These are phyloP conservation scores for Agrypnus murinus DNA, from an alignment of 2,888 invertebrate species.

Conservation along the genomic window DNA sequence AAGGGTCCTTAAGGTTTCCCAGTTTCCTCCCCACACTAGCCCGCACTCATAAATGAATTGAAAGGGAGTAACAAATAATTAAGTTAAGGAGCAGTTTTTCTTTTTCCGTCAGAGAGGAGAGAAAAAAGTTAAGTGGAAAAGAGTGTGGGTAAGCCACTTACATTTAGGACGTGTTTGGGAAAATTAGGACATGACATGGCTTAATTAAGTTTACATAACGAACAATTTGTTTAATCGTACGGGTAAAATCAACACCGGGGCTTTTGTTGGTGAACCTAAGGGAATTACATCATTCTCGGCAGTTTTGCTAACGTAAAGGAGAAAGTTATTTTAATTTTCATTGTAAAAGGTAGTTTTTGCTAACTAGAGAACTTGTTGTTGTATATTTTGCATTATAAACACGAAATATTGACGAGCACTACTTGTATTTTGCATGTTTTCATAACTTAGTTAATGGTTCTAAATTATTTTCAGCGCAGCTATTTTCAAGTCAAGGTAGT, in stretches of 20 bases:
- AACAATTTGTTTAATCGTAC: conserved; percentile 43
- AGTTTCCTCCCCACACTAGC: no score
- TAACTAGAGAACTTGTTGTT: no score
- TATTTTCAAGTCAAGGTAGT: neutral
- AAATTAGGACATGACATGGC: neutral
- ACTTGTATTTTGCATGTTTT: no score
- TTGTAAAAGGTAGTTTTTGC: no score
- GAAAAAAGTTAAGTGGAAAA: conserved; percentile 24
- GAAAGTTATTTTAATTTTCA: no score
- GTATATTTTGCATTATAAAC: no score
- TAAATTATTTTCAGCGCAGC: conserved; percentile 1
- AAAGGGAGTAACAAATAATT: conserved; percentile 32
- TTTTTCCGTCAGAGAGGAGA: conserved; percentile 23
- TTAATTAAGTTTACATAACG: conserved; percentile 46
- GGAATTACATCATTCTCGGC: conserved; percentile 6
- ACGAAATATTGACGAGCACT: no score
- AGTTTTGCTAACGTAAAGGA: neutral
- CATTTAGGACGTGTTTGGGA: conserved; percentile 7
- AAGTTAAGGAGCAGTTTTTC: conserved; percentile 35
- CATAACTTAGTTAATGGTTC: no score
- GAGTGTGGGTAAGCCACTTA: conserved; percentile 8
- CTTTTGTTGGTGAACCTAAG: conserved; percentile 6
- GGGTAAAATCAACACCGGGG: conserved; percentile 33
- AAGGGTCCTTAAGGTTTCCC: conserved; percentile 35
- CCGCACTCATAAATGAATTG: conserved; percentile 25